Evolutionary conservation across 2,888 invertebrate species (phyloP).

Genomic region (Ecliptopera silaceata): DNA sequence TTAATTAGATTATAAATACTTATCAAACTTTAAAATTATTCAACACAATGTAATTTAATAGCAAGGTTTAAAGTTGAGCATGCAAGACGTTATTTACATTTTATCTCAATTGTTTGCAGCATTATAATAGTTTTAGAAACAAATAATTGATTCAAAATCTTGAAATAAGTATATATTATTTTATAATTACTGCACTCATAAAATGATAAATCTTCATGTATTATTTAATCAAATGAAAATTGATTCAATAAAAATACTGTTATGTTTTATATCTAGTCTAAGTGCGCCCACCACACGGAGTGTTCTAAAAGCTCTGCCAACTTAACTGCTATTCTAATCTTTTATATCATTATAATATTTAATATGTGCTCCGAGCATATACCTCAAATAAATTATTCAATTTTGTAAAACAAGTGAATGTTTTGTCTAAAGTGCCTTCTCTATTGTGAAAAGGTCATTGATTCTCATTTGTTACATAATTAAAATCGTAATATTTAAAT

Average conservation of each 20-base stretch:
- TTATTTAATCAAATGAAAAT: neutral
- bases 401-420: constrained; percentile 11
- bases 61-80: too few relatives aligned
- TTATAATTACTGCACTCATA: neutral
- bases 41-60: neutral
- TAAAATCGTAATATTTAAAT: neutral
- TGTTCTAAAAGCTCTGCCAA: constrained; percentile 55
- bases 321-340: constrained; percentile 41
- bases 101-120: too few relatives aligned
- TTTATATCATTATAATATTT: constrained; percentile 52
- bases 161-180: too few relatives aligned
- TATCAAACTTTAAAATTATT: neutral
- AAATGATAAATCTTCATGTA: too few relatives aligned
- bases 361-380: constrained; percentile 33
- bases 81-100: too few relatives aligned
- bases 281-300: constrained; percentile 44
- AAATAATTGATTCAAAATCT: too few relatives aligned
- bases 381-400: constrained; percentile 21
- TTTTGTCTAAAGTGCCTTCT: constrained; percentile 17
- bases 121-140: too few relatives aligned
- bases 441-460: constrained; percentile 7
- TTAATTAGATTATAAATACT: neutral
- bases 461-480: neutral
- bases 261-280: constrained; percentile 37
- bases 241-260: neutral